Evolutionary conservation across 1,140 invertebrate genomes (phyloP), one percentile per base, ranked within the genome.

Genomic region (Asbolus verrucosus): DNA sequence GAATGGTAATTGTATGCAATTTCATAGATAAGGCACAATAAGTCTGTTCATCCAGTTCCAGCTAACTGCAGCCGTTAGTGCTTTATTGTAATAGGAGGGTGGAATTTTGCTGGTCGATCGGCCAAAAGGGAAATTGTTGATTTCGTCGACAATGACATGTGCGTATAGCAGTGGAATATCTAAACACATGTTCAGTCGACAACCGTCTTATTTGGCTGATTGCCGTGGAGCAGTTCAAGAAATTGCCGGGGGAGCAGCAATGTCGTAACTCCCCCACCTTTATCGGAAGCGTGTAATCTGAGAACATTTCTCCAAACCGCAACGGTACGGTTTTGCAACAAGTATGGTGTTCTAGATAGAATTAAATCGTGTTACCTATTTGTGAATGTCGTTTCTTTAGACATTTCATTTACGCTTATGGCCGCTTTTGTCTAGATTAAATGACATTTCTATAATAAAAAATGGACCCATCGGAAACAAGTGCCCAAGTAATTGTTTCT

Each of bases 231-330:
- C 41, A 43, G 63, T 43, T 66, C 19, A 50, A 66, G 63, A 66
- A 66, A 66, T 66, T 66, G 63, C 63, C 41, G 30, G 43, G 63
- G 63, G 63, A 66, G 43, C 41, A 66, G 43, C 38, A 43, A 50
- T 50, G 41, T 50, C 63, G 41, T 66, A 66, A 43, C 63, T 66
- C 30, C 41, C 63, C 41, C 41, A 66, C 63, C 63, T 66, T 43
- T 66, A 66, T 66, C 63, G 63, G 41, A 46, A 66, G 27, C 38
- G 30, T 41, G 63, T 66, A 66, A 66, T 66, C 63, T 66, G 63
- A 43, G 63, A 66, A 66, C 63, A 66, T 66, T 66, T 66, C 63
- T 46, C 38, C 16, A 50, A 62, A 36, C 59, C 36, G 59, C 41
- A 46, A 43, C 41, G 41, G 61, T 43, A 43, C 39, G 61, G 61